Evolutionary conservation across 2,113 vertebrate genomes (phyloP), one percentile per base, ranked within the genome.

Genomic region (Xenus cinereus): DNA sequence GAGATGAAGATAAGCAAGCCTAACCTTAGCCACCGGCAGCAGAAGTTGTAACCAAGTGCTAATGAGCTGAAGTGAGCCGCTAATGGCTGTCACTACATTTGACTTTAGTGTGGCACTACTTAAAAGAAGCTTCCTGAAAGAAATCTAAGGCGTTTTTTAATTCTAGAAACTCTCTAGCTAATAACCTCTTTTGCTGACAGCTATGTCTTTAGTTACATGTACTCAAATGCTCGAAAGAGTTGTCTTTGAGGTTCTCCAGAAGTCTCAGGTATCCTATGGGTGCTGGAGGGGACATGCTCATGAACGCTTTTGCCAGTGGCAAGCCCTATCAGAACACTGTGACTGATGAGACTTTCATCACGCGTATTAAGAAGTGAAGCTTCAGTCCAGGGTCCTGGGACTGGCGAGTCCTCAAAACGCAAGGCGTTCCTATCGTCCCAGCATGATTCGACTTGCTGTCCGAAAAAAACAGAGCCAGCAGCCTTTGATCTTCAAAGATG

Each of bases 401-500:
- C 84, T 84, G 84, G 73, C 2, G 3, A 94, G 73, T 66, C 74
- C 93, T 93, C 87, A 95, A 91, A 95, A 96, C 80, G 91, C 71
- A 95, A 96, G 93, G 96, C 94, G 71, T 95, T 97, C 94, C 96
- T 97, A 96, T 97, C 95, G 91, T 79, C 91, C 53, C 93, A 91
- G 87, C 96, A 96, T 96, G 95, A 97, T 92, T 96, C 94, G 93
- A 97, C 95, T 96, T 94, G 95, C 95, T 85, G 87, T 92, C 95
- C 95, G 28, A 54, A 95, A 94, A 66, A 94, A 87, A 62, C 87
- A 97, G 95, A 94, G 94, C 73, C 93, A 96, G 77, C 93, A 96
- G 95, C 87, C 95, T 97, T 97, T 97, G 96, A 97, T 97, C 94
- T 97, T 96, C 96, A 96, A 95, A 97, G 96, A 94, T 93, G 96